Conservation (phyloP, 2,113 vertebrate genomes). For the Tachysurus fulvidraco region DNA sequence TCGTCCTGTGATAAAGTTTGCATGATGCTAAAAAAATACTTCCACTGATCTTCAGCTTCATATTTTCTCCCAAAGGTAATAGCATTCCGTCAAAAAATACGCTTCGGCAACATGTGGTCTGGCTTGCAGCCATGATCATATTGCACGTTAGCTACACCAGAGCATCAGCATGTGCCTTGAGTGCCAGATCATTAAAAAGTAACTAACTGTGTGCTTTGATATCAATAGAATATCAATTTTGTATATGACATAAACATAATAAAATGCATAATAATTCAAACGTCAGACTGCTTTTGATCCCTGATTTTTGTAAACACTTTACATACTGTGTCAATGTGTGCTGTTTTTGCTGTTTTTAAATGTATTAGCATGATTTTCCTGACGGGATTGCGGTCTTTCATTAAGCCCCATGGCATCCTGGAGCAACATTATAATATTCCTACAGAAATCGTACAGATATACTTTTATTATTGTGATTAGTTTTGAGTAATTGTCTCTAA, state of each 20-base stretch:
- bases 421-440: not conserved
- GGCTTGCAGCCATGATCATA: not conserved
- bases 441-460: not conserved
- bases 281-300: not conserved
- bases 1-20: not conserved
- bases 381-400: not conserved
- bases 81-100: not conserved
- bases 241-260: not conserved
- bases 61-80: not conserved
- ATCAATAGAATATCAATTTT: not conserved
- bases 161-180: not conserved
- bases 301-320: not conserved
- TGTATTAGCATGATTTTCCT: not conserved
- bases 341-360: constrained; percentile 3
- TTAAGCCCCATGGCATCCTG: not conserved
- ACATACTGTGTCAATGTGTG: not conserved
- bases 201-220: not conserved
- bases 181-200: not conserved
- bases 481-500: not conserved
- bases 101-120: not conserved
- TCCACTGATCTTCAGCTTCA: not conserved
- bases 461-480: not conserved
- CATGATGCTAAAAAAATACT: not conserved
- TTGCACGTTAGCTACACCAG: not conserved
- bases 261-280: not conserved